phyloP scores from a whole-genome alignment of 2,888 invertebrate genomes.

The Frankliniella intonsa region DNA sequence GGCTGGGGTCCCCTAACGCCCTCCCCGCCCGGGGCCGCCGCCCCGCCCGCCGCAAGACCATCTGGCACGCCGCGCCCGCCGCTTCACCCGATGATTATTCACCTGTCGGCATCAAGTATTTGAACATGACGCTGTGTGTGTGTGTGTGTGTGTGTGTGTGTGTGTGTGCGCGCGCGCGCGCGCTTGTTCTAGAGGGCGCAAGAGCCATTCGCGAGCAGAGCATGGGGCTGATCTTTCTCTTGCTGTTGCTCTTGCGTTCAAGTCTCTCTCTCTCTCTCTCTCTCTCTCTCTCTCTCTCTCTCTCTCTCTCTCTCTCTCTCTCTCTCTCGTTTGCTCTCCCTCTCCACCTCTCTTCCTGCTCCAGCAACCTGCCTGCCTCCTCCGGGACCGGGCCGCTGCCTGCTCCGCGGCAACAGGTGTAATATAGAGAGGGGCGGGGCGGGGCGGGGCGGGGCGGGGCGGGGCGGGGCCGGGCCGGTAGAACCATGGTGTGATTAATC shows the following conservation, averaged over 20 bases:
- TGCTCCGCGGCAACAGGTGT: background rate
- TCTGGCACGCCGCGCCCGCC: background rate
- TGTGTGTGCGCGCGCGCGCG: too few relatives aligned
- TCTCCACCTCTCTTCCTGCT: background rate
- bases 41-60: background rate
- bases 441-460: too few relatives aligned
- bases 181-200: background rate
- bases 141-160: too few relatives aligned
- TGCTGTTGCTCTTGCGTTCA: too few relatives aligned
- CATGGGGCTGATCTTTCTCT: too few relatives aligned
- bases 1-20: background rate
- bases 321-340: background rate
- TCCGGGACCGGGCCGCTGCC: background rate
- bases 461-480: too few relatives aligned
- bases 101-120: background rate
- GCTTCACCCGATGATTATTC: background rate
- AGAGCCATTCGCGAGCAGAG: too few relatives aligned
- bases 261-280: background rate
- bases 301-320: conserved; percentile 15
- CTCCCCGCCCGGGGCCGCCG: background rate
- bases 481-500: background rate
- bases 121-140: background rate
- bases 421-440: background rate
- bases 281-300: conserved; percentile 15
- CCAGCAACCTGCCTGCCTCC: background rate